Evolutionary conservation across 2,797 vertebrate species (phyloP).

Genomic region (Brotula barbata): DNA sequence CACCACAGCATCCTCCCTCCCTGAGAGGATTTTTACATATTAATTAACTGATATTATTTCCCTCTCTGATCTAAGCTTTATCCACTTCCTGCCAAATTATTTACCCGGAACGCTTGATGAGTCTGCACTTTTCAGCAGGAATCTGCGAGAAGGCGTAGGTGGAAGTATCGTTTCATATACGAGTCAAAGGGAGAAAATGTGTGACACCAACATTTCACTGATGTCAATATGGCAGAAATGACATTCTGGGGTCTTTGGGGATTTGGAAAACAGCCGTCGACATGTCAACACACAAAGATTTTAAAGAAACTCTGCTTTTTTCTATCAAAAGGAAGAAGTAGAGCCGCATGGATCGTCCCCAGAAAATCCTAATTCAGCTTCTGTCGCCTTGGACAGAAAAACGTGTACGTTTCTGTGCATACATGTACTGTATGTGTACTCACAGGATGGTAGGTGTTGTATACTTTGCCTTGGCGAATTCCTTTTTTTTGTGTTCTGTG

Average conservation of each 20-base stretch:
- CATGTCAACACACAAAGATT: too few relatives aligned
- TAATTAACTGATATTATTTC: slow-evolving; percentile 42
- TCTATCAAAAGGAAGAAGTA: not conserved
- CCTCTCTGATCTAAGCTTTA: slow-evolving; percentile 26
- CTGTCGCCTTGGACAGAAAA: too few relatives aligned
- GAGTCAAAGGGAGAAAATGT: slow-evolving; percentile 35
- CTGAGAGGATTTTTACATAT: slow-evolving; percentile 59
- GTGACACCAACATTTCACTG: slow-evolving; percentile 44
- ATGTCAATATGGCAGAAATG: slow-evolving; percentile 26
- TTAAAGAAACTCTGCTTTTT: too few relatives aligned
- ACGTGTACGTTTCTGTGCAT: slow-evolving; percentile 10
- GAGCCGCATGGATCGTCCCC: not conserved
- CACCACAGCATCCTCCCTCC: slow-evolving; percentile 7
- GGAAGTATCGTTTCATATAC: slow-evolving; percentile 45
- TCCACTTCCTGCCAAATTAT: slow-evolving; percentile 30
- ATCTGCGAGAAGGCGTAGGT: slow-evolving; percentile 45
- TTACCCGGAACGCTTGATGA: slow-evolving; percentile 42
- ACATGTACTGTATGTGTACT: not conserved
- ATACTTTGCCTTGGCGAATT: too few relatives aligned
- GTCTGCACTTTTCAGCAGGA: slow-evolving; percentile 43
- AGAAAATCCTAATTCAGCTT: too few relatives aligned
- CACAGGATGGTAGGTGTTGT: too few relatives aligned
- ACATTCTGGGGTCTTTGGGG: slow-evolving; percentile 17
- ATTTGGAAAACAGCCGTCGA: too few relatives aligned
- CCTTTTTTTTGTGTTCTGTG: slow-evolving; percentile 30